These are phyloP conservation scores for Pristiophorus japonicus DNA, from an alignment of 2,113 vertebrate genomes.

Conservation along the genomic window DNA sequence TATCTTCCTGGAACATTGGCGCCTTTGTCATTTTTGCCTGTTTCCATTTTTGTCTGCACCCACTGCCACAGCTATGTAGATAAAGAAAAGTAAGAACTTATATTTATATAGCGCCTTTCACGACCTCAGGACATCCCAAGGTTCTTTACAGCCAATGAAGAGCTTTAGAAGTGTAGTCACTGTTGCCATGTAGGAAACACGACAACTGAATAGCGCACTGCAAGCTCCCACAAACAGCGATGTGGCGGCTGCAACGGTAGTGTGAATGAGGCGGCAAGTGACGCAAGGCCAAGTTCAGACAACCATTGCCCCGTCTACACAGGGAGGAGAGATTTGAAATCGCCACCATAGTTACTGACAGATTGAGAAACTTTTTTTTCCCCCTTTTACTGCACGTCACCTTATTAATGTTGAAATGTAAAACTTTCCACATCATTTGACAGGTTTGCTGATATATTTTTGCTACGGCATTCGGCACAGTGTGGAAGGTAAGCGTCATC, in stretches of 20 bases:
- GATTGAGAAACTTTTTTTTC: background rate
- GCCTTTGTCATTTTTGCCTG: no score
- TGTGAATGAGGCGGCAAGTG: background rate
- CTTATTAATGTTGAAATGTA: background rate
- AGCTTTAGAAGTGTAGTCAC: no score
- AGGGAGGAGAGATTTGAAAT: background rate
- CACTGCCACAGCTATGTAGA: no score
- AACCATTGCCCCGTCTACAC: background rate
- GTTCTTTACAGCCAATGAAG: no score
- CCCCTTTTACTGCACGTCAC: background rate
- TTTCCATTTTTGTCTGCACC: no score
- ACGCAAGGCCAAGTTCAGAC: background rate
- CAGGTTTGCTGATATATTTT: conserved; percentile 75
- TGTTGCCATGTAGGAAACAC: no score
- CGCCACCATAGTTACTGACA: background rate
- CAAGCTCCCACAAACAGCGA: no score
- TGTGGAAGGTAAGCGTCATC: conserved; percentile 46
- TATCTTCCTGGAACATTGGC: no score
- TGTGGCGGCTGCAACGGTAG: background rate
- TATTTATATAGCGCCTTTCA: no score
- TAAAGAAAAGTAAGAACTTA: no score
- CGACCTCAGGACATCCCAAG: no score
- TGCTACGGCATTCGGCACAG: conserved; percentile 66
- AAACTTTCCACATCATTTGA: background rate
- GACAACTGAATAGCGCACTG: no score